Base-by-base conservation (phyloP, 2,888 invertebrate species). In the Brachylomia viminalis region DNA sequence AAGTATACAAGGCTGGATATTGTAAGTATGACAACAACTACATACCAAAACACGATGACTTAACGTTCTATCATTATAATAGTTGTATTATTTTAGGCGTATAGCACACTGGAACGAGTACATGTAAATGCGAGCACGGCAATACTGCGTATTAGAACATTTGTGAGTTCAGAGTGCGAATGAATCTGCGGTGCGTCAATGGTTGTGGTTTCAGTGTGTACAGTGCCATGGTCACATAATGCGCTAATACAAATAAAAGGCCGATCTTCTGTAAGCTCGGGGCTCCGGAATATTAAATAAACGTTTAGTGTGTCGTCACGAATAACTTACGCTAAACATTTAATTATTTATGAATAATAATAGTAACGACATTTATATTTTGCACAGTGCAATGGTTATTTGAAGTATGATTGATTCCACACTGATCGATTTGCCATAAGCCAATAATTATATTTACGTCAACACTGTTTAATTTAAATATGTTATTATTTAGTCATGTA, bases 1-100 rank as follows among this genome's bases (percentile, higher is more conserved):
- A 82, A 85, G 68, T 87, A 79, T 68, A 82, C 73, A 72, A 79
- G 75, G 81, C 76, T 81, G 69, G 65, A 70, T 78, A 85, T 80
- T 81, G 71, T 69, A 84, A 74, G 71, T 75, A 67, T 72, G 85
- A 72, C 66, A 72, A 77, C 73, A 72, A 68, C 81, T 80, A 76
- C 70, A 72, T 75, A 83, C 80, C 65, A 75, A 69, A 75, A 81
- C 42, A 78, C 77, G 75, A 85, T 66, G 82, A 81, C 82, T 76
- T 78, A 83, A 72, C 59, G n/a, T 85, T 75, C 68, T 85, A 84
- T 65, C 33, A 67, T 38, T 67, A 64, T 65, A 79, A 61, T 62
- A 80, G 71, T 75, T 66, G 59, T 66, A 82, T 79, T 54, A 67
- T 56, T 66, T 61, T 70, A 73, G 77, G 86, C 62, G 59, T 58